Base-by-base conservation (phyloP, 2,797 vertebrate genomes). In the Macrochelys suwanniensis region DNA sequence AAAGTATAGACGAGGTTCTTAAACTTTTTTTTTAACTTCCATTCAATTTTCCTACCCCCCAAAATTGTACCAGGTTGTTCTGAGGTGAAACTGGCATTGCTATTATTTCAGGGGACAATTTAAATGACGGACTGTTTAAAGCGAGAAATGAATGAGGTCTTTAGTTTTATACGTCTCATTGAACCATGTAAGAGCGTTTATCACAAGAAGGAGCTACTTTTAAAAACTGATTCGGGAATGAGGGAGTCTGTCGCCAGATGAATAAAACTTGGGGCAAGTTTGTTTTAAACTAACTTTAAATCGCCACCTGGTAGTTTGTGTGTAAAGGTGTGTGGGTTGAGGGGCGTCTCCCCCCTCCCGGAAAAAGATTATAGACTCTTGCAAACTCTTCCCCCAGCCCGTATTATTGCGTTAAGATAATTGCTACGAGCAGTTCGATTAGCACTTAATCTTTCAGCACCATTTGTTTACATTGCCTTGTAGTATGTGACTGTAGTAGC, bases 381-480 rank as follows among this genome's bases (percentile, higher is more conserved):
- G 56, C 45, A 65, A 91, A 56, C 25, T 68, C 33, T 12, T 42
- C 25, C 26, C 45, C 51, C n/a, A 23, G 68, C 26, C 47, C 37
- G 31, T 31, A 8, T 50, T 28, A 76, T n/a, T 71, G 37, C 6
- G 68, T 42, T 78, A 37, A 50, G 51, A 11, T 68, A 71, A 42
- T 78, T 84, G 59, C 80, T 85, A 57, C 42, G 51, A 33, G 42
- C 26, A 79, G 45, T 51, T 79, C 45, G 42, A 5, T 51, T 17
- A 25, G 45, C 42, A 45, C 79, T 71, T 45, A 80, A 21, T 50
- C 85, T 56, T n/a, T 68, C 59, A 31, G 45, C 51, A 68, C 85
- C 81, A 21, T 91, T 82, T 90, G 81, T 90, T 90, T 90, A 87
- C 94, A 94, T 94, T 84, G 85, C 61, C 59, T 42, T 11, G 59